A percentile compares a stretch with the other conserved stretches of the same genome.
These are phyloP conservation scores for Oceanodroma tethys DNA, from an alignment of 2,113 vertebrate species.

Conservation along the genomic window DNA sequence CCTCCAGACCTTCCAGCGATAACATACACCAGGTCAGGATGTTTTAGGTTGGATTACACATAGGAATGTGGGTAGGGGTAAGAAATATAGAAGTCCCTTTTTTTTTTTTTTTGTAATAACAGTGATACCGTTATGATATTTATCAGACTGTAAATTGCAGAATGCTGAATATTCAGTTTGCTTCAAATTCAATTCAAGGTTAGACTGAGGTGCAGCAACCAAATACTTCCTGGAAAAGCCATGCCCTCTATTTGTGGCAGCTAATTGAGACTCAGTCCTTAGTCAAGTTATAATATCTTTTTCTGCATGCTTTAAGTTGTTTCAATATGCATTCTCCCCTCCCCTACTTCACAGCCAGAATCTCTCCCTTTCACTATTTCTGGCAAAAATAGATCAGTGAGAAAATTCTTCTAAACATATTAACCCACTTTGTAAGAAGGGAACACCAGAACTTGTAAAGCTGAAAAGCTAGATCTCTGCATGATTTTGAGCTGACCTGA, in stretches of 20 bases:
- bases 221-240: not conserved
- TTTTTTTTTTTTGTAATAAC: not conserved
- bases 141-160: not conserved
- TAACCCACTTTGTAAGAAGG: not conserved
- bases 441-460: not conserved
- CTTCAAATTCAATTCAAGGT: not conserved
- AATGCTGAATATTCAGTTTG: not conserved
- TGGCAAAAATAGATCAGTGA: not conserved
- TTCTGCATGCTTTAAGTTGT: not conserved
- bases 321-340: not conserved
- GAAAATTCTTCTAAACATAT: slow-evolving; percentile 13
- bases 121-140: not conserved
- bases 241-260: not conserved
- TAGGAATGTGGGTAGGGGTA: not conserved
- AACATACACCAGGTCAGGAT: not conserved
- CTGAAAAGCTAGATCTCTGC: not conserved
- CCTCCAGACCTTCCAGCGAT: not conserved
- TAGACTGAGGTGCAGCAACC: not conserved
- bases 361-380: slow-evolving; percentile 2
- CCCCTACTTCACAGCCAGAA: not conserved
- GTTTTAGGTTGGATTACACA: not conserved
- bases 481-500: not conserved
- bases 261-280: not conserved
- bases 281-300: not conserved
- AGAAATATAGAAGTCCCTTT: not conserved